Evolutionary conservation across 2,113 vertebrate species (phyloP), one percentile per base, ranked within the genome.

Genomic region (Nyctibius bracteatus): DNA sequence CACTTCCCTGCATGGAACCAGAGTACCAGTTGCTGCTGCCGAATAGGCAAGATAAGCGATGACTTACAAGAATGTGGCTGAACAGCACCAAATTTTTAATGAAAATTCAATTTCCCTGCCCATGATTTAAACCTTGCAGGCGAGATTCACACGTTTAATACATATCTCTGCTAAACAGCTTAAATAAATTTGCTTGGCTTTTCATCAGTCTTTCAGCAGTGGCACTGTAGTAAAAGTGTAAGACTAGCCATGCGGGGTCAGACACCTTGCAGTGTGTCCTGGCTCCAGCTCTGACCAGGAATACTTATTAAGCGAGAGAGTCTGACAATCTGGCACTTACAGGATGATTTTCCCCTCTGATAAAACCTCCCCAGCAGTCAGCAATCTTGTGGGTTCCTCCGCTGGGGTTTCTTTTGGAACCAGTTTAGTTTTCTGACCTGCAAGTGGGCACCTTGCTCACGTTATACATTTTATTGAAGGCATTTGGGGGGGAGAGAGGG

Each of bases 321-420:
- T 41, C 35, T 66, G 68, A 43, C 52, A 37, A 3, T n/a, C 31
- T 0, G 3, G 37, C 0, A 0, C 30, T 91, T 62, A 11, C 5
- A 22, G 52, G 46, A 66, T 30, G 23, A 4, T 11, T 81, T 62
- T 35, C 46, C 27, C 19, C 14, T 51, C 35, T 71, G 33, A 31
- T 55, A 25, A 88, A 77, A 44, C 25, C 23, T 62, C 25, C 27
- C 41, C 25, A 71, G 54, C 17, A 33, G 54, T 78, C 85, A 72
- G 54, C 37, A 28, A 7, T 52, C 41, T 52, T 52, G 41, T 13
- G 33, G 28, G 13, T 81, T 75, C 24, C n/a, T 62, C 46, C 2
- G 0, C 0, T 30, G 30, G 35, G 25, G 22, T 57, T 72, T 52
- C 16, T 16, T 77, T 73, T 52, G 55, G 28, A 63, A 52, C 9